phyloP scores from a whole-genome alignment of 2,888 invertebrate species.

The Sinotaia quadrata region DNA sequence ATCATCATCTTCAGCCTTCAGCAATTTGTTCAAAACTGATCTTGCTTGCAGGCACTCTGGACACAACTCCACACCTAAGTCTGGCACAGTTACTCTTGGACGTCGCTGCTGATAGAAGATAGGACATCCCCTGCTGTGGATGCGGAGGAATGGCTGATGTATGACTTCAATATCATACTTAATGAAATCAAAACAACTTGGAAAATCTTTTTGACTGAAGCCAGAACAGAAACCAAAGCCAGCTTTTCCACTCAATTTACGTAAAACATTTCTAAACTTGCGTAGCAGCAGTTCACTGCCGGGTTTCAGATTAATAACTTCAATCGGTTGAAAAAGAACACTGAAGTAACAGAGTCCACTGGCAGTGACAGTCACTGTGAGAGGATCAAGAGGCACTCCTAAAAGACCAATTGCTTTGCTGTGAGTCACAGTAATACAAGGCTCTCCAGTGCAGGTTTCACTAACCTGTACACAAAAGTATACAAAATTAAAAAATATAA shows the following conservation, averaged over 20 bases:
- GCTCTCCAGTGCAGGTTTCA: conserved; percentile 16
- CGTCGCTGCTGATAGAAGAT: conserved; percentile 14
- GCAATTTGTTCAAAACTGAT: not conserved
- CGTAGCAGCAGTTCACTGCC: not conserved
- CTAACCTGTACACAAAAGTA: conserved; percentile 9
- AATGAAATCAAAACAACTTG: not conserved
- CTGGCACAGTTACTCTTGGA: not conserved
- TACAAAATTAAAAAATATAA: not conserved
- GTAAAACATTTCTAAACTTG: not conserved
- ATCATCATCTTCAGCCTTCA: not conserved
- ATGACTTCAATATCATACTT: conserved; percentile 8
- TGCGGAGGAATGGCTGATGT: conserved; percentile 16
- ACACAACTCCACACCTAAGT: conserved; percentile 11
- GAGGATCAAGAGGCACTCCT: conserved; percentile 9
- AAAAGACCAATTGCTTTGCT: conserved; percentile 3
- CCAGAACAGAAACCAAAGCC: conserved; percentile 24
- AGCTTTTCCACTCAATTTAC: conserved; percentile 16
- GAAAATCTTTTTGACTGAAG: conserved; percentile 19
- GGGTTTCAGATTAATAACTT: not conserved
- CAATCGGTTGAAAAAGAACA: conserved; percentile 12
- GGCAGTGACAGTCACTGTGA: conserved; percentile 10
- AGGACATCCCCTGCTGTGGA: conserved; percentile 9
- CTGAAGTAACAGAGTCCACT: conserved; percentile 6
- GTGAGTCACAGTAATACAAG: conserved; percentile 7
- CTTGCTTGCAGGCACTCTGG: not conserved